phyloP scores from a whole-genome alignment of 2,113 vertebrate species.

The Gymnocephalus cernua region DNA sequence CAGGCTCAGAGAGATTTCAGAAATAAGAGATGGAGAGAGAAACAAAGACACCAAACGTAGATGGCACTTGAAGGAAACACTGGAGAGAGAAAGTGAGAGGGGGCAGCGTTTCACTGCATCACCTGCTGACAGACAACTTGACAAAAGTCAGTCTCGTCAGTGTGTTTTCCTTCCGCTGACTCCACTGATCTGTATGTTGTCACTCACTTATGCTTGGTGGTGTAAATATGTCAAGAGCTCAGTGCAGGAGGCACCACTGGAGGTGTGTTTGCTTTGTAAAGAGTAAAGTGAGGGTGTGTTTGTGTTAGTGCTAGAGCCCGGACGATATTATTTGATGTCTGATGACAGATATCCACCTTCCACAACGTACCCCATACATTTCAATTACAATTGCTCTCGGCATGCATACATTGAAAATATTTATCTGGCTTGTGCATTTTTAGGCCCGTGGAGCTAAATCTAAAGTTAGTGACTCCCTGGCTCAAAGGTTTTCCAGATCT shows the following conservation, averaged over 20 bases:
- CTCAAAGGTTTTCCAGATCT: no score
- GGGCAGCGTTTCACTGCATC: conserved; percentile 21
- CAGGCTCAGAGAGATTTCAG: conserved; percentile 9
- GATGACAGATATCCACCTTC: not conserved
- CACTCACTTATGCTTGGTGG: not conserved
- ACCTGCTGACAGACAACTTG: conserved; percentile 51
- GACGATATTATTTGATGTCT: not conserved
- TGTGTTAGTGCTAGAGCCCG: not conserved
- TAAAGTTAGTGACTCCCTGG: no score
- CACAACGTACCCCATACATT: not conserved
- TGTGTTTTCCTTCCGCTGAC: not conserved
- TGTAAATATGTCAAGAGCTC: not conserved
- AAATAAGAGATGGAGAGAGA: conserved; percentile 22
- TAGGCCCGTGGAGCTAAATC: not conserved
- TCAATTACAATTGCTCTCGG: not conserved
- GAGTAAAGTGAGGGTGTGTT: not conserved
- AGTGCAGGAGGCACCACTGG: not conserved
- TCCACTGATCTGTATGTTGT: not conserved
- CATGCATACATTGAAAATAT: not conserved
- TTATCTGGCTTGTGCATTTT: not conserved
- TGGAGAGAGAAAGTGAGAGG: conserved; percentile 20
- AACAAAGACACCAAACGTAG: conserved; percentile 35
- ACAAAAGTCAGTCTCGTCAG: not conserved
- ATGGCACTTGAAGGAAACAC: conserved; percentile 33
- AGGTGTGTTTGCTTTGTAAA: not conserved